phyloP scores from a whole-genome alignment of 2,888 invertebrate species.

The Folsomia manolachei region DNA sequence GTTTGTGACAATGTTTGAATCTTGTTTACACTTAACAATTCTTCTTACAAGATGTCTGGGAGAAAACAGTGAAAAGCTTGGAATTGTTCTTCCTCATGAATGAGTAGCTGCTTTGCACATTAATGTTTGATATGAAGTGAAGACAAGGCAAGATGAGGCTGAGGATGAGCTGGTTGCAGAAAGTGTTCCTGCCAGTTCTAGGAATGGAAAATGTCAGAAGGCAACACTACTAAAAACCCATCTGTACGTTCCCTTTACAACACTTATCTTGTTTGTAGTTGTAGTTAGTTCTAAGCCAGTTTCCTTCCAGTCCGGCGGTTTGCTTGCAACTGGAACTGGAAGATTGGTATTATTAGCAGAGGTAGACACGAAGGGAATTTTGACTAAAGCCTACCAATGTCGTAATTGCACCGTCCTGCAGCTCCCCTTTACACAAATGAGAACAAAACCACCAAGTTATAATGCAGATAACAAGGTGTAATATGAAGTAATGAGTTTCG shows the following conservation, averaged over 20 bases:
- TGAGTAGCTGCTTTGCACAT: too few species aligned
- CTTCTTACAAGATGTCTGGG: too few species aligned
- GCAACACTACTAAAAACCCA: not conserved
- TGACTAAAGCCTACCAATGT: too few species aligned
- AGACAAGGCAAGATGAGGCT: not conserved
- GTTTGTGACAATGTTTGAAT: not conserved
- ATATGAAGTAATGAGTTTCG: slow-evolving; percentile 7
- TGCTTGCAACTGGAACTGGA: too few species aligned
- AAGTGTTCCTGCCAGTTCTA: too few species aligned
- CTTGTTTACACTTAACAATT: not conserved
- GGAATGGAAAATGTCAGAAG: not conserved
- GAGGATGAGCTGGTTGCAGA: not conserved
- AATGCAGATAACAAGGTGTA: not conserved
- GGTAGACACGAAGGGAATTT: too few species aligned
- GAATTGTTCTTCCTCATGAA: too few species aligned
- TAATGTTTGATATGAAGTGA: not conserved
- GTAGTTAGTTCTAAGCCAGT: not conserved
- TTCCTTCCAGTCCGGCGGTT: not conserved
- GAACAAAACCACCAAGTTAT: not conserved
- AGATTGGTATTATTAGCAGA: not conserved
- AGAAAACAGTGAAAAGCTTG: too few species aligned
- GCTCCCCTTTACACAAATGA: not conserved
- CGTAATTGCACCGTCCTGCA: not conserved
- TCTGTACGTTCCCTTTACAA: not conserved
- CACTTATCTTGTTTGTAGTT: not conserved